Conservation (phyloP, 1,140 invertebrate genomes). For the Neodiprion virginianus region DNA sequence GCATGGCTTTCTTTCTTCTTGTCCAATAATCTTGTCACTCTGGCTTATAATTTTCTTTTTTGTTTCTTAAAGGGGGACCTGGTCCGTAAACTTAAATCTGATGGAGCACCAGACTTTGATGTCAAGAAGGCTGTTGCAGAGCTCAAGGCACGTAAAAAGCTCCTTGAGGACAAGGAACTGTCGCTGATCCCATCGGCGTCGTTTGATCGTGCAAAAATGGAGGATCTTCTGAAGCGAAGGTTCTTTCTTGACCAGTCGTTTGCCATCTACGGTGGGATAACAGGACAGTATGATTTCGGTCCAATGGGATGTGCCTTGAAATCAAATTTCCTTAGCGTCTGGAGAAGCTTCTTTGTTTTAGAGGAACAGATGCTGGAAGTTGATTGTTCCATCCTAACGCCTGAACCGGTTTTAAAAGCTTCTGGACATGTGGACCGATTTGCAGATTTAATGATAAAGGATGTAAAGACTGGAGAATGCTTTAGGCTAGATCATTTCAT, state of each 20-base stretch:
- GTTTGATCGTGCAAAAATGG: conserved; percentile 94
- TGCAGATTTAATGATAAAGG: conserved; percentile 99
- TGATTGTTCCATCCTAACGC: conserved; percentile 96
- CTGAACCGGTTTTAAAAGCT: conserved; percentile 95
- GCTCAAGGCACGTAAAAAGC: conserved; percentile 89
- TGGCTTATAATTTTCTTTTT: conserved; percentile 16
- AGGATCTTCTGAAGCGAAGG: conserved; percentile 95
- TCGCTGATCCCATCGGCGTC: conserved; percentile 77
- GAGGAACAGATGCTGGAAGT: conserved; percentile 99
- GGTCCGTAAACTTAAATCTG: conserved; percentile 85
- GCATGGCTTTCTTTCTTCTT: conserved; percentile 25
- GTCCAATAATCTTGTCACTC: conserved; percentile 31
- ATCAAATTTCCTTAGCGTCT: conserved; percentile 90
- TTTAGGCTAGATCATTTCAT: conserved; percentile 98
- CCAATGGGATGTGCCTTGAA: conserved; percentile 99
- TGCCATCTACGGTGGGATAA: conserved; percentile 97
- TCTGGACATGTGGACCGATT: conserved; percentile 99
- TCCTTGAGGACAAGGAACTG: conserved; percentile 93
- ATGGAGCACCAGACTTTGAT: conserved; percentile 88
- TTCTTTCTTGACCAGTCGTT: conserved; percentile 99
- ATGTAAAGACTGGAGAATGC: conserved; percentile 94
- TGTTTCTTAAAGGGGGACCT: conserved; percentile 77
- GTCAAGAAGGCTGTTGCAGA: conserved; percentile 94
- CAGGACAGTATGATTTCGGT: conserved; percentile 95
- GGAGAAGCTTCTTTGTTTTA: conserved; percentile 96